Conservation (phyloP, 1,140 invertebrate genomes). For the Dysdera silvatica region DNA sequence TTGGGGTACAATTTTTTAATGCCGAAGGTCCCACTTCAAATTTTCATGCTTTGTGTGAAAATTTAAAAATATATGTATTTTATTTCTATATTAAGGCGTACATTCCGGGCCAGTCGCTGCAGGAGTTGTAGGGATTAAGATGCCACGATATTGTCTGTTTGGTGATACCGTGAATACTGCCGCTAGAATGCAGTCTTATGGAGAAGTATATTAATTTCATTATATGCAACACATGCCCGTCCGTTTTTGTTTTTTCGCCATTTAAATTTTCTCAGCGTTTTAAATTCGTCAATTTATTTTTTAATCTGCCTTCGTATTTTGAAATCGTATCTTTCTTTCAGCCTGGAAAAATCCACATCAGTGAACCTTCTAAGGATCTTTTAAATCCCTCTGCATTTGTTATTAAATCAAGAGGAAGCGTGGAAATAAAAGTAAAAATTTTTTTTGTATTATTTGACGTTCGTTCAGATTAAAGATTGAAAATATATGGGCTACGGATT, state of each 20-base stretch:
- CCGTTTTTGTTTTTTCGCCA: background rate
- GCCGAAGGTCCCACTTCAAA: background rate
- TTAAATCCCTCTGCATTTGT: slow-evolving; percentile 61
- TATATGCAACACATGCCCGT: background rate
- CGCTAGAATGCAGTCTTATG: slow-evolving; percentile 36
- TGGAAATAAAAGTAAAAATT: slow-evolving; percentile 39
- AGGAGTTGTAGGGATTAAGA: slow-evolving; percentile 83
- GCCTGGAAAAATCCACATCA: slow-evolving; percentile 76
- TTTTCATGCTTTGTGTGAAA: background rate
- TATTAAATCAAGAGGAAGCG: slow-evolving; percentile 59
- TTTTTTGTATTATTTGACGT: no score
- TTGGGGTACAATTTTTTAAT: background rate
- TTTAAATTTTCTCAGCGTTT: background rate
- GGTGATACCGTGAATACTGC: slow-evolving; percentile 57
- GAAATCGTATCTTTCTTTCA: background rate
- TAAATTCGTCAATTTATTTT: background rate
- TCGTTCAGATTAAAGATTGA: no score
- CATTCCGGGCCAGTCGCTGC: slow-evolving; percentile 84
- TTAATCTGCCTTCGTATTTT: background rate
- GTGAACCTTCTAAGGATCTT: slow-evolving; percentile 69
- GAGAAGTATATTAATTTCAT: slow-evolving; percentile 20
- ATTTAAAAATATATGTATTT: background rate
- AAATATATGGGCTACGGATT: no score
- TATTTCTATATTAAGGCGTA: slow-evolving; percentile 74
- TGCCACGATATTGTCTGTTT: slow-evolving; percentile 85